Evolutionary conservation across 2,113 vertebrate genomes (phyloP).

Genomic region (Trichomycterus rosablanca): DNA sequence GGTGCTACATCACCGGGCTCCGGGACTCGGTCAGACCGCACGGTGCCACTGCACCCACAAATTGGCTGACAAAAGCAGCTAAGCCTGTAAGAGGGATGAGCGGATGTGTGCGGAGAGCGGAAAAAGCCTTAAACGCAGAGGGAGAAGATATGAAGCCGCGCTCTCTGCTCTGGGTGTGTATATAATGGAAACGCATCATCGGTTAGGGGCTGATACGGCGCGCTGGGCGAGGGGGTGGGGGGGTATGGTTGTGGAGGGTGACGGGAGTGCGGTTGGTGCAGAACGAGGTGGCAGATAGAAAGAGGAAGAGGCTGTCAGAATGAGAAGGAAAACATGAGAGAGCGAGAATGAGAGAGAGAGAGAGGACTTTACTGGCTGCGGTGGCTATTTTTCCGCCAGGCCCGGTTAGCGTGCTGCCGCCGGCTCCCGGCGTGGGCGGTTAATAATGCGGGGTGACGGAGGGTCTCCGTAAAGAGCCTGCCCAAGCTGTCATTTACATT

Average conservation of each 20-base stretch:
- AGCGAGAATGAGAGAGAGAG: conserved; percentile 2
- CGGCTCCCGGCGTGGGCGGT: conserved; percentile 23
- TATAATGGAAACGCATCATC: conserved; percentile 22
- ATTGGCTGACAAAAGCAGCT: conserved; percentile 22
- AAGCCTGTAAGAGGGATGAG: conserved; percentile 22
- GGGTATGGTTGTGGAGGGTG: conserved; percentile 9
- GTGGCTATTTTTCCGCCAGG: conserved; percentile 2
- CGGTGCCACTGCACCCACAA: not conserved
- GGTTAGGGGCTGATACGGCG: not conserved
- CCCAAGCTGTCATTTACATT: conserved; percentile 39
- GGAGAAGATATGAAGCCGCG: not conserved
- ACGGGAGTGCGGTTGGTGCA: conserved; percentile 16
- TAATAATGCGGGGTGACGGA: conserved; percentile 38
- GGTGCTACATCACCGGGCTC: too few species aligned
- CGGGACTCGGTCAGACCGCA: conserved; percentile 1
- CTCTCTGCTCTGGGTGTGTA: not conserved
- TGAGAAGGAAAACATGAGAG: not conserved
- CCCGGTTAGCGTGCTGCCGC: conserved; percentile 10
- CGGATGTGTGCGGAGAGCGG: conserved; percentile 5
- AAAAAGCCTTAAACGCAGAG: not conserved
- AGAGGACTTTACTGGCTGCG: not conserved
- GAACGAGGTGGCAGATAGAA: conserved; percentile 1
- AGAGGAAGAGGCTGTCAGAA: not conserved
- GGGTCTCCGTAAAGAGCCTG: conserved; percentile 29
- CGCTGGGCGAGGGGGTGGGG: too few species aligned